A percentile compares a stretch with the other conserved stretches of the same genome.
Evolutionary conservation across 2,888 invertebrate genomes (phyloP).

Genomic region (Carpatolechia fugitivella): DNA sequence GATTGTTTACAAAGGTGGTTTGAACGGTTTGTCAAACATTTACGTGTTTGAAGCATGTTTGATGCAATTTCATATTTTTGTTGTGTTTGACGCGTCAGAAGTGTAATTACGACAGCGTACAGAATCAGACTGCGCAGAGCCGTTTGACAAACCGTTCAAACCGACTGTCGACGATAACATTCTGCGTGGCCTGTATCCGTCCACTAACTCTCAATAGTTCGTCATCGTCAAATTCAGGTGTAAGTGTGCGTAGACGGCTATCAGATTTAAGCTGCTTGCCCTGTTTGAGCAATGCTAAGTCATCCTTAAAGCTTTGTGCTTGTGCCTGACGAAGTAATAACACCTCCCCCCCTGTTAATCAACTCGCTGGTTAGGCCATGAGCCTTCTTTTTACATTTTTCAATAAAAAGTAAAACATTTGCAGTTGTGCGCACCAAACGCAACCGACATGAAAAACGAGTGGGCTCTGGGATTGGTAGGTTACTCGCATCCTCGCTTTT

Average conservation of each 20-base stretch:
- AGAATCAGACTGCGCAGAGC: too few species aligned
- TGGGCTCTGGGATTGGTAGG: slow-evolving; percentile 14
- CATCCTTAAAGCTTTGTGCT: background rate
- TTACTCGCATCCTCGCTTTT: background rate
- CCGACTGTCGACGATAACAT: slow-evolving; percentile 5
- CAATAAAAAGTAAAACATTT: background rate
- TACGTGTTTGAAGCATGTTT: too few species aligned
- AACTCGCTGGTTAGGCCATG: background rate
- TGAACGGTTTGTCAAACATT: too few species aligned
- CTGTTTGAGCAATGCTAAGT: background rate
- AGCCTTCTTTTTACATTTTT: background rate
- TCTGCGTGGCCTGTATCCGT: slow-evolving; percentile 15
- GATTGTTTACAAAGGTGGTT: too few species aligned
- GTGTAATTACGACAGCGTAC: too few species aligned
- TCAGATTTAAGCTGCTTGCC: background rate
- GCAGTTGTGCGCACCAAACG: slow-evolving; percentile 12
- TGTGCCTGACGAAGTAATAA: background rate
- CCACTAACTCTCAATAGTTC: slow-evolving; percentile 14
- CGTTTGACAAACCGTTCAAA: too few species aligned
- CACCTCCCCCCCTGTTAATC: background rate
- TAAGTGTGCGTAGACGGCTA: slow-evolving; percentile 12
- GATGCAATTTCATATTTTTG: too few species aligned
- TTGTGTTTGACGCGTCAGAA: too few species aligned
- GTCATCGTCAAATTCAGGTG: slow-evolving; percentile 16
- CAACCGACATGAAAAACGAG: slow-evolving; percentile 19